Percentiles rank a stretch among this genome's conserved stretches.
These are phyloP conservation scores for Pseudonaja textilis DNA, from an alignment of 2,113 vertebrate genomes.

Conservation along the genomic window DNA sequence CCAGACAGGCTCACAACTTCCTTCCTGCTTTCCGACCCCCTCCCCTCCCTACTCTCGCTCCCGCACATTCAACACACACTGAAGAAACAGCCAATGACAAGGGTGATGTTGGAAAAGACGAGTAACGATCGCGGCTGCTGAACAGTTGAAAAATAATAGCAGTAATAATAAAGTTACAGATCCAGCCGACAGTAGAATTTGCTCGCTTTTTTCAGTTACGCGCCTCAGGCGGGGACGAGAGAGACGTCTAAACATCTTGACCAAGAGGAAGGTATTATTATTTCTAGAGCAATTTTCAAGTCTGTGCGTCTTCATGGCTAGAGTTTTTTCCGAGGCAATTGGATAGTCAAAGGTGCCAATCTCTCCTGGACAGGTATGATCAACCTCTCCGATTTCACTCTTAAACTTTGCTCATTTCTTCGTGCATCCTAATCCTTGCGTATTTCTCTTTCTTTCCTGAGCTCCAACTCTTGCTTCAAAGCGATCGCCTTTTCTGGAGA, in stretches of 20 bases:
- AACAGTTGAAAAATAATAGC: neutral
- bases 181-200: neutral
- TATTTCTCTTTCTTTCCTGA: neutral
- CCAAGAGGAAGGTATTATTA: neutral
- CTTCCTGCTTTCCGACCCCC: slow-evolving; percentile 76
- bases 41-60: slow-evolving; percentile 44
- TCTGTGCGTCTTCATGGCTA: neutral
- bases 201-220: neutral
- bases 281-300: neutral
- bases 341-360: slow-evolving; percentile 3
- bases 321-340: slow-evolving; percentile 6
- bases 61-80: slow-evolving; percentile 55
- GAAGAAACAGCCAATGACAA: slow-evolving; percentile 24
- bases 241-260: neutral
- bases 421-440: neutral
- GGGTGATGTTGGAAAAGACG: neutral
- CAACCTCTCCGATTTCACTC: neutral
- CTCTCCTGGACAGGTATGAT: slow-evolving; percentile 54
- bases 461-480: neutral
- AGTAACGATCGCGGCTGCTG: neutral
- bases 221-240: neutral
- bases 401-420: neutral
- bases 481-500: neutral
- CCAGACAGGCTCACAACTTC: slow-evolving; percentile 77
- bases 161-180: neutral